Evolutionary conservation across 2,113 vertebrate species (phyloP).

Genomic region (Dicerorhinus sumatrensis): DNA sequence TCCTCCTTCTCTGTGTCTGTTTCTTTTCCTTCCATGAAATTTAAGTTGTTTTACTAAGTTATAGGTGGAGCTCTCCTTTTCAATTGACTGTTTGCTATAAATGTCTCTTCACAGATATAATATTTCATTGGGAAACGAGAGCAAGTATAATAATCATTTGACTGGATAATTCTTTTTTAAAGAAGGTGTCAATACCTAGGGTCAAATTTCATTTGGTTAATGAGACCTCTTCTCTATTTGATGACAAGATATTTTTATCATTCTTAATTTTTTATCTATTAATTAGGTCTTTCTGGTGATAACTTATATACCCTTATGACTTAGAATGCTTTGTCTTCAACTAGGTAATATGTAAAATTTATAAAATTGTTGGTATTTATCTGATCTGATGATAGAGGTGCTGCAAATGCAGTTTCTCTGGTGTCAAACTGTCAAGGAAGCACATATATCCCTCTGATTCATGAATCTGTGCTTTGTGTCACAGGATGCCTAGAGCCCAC

Average conservation of each 20-base stretch:
- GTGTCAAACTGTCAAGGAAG: neutral
- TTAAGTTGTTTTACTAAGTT: neutral
- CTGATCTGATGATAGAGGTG: neutral
- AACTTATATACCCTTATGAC: neutral
- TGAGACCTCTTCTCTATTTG: neutral
- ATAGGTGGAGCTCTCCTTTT: neutral
- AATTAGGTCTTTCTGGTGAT: neutral
- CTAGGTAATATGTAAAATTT: neutral
- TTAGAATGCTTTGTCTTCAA: neutral
- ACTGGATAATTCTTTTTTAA: neutral
- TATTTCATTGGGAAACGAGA: neutral
- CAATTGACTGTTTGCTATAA: neutral
- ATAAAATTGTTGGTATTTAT: neutral
- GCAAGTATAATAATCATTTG: neutral
- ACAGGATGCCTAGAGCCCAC: neutral
- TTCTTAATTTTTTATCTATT: slow-evolving; percentile 27
- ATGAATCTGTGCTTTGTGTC: neutral
- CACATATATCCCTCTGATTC: neutral
- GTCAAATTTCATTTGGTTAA: slow-evolving; percentile 1
- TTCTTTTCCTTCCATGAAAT: neutral
- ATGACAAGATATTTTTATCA: neutral
- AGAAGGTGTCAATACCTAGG: neutral
- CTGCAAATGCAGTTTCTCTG: neutral
- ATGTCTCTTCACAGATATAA: neutral
- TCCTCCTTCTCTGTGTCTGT: neutral